Conservation (phyloP, 2,888 invertebrate genomes). For the Agrochola macilenta region DNA sequence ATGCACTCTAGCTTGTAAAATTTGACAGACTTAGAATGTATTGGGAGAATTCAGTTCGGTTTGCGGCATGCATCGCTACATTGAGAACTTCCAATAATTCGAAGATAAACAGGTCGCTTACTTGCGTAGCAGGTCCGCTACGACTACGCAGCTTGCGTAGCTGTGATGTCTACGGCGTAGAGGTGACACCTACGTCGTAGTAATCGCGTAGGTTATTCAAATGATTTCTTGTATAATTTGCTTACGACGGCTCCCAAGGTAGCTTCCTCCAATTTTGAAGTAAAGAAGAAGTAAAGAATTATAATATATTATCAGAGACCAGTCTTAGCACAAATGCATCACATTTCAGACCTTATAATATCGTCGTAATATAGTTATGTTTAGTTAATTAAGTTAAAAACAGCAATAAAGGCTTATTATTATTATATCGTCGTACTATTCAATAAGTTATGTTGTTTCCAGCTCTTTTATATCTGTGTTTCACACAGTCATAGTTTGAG, state of each 20-base stretch:
- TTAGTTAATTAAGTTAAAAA: no score
- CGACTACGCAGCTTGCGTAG: background rate
- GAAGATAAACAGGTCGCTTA: no score
- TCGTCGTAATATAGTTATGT: no score
- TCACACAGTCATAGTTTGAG: constrained; percentile 57
- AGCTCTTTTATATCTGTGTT: constrained; percentile 15
- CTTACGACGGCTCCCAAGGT: background rate
- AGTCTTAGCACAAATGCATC: background rate
- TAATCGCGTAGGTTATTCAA: background rate
- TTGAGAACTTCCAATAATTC: background rate
- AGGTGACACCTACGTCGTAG: constrained; percentile 8
- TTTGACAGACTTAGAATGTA: background rate
- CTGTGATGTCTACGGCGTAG: background rate
- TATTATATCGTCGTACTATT: background rate
- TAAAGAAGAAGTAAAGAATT: no score
- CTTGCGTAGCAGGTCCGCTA: constrained; percentile 3
- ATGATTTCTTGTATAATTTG: background rate
- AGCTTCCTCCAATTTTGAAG: background rate
- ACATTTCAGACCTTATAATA: background rate
- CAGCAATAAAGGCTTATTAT: no score
- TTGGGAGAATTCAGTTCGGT: background rate
- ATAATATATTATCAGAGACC: background rate
- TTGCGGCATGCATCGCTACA: background rate
- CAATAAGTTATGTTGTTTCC: constrained; percentile 6
- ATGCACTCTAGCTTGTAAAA: background rate